Percentiles rank a stretch among this genome's conserved stretches.
Conservation (phyloP, 2,113 vertebrate genomes). For the Myiagra hebetior region DNA sequence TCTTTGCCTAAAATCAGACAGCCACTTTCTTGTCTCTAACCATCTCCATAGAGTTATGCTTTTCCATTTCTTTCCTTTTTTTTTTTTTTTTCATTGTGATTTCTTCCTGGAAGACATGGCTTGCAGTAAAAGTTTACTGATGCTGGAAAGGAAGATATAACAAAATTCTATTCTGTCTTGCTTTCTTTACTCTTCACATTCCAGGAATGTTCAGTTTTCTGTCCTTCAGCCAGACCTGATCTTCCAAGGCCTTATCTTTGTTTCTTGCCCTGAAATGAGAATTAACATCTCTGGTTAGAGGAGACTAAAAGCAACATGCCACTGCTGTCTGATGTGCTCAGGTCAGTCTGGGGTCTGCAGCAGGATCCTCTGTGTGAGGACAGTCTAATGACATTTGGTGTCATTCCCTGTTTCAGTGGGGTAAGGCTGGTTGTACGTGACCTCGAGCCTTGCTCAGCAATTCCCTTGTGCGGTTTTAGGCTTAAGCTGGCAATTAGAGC, state of each 20-base stretch:
- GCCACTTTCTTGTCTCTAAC: not conserved
- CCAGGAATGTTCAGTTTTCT: not conserved
- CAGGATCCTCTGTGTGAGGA: not conserved
- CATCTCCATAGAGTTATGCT: not conserved
- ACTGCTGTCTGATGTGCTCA: not conserved
- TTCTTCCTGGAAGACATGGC: not conserved
- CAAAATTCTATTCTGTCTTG: not conserved
- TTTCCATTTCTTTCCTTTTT: not conserved
- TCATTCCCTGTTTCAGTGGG: not conserved
- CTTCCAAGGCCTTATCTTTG: not conserved
- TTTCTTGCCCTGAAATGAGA: not conserved
- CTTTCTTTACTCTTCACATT: not conserved
- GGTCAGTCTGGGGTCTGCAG: not conserved
- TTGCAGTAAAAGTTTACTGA: not conserved
- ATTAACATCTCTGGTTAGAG: not conserved
- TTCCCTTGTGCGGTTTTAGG: not conserved
- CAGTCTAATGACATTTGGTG: not conserved
- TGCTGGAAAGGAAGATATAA: not conserved
- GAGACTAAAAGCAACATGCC: not conserved
- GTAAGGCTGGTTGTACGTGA: not conserved
- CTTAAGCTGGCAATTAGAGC: slow-evolving; percentile 16
- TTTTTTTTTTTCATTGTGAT: not conserved
- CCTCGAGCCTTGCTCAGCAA: not conserved
- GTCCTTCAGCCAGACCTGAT: not conserved
- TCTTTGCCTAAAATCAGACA: slow-evolving; percentile 16